Base-by-base conservation (phyloP, 2,888 invertebrate species). In the Phaonia tiefii region DNA sequence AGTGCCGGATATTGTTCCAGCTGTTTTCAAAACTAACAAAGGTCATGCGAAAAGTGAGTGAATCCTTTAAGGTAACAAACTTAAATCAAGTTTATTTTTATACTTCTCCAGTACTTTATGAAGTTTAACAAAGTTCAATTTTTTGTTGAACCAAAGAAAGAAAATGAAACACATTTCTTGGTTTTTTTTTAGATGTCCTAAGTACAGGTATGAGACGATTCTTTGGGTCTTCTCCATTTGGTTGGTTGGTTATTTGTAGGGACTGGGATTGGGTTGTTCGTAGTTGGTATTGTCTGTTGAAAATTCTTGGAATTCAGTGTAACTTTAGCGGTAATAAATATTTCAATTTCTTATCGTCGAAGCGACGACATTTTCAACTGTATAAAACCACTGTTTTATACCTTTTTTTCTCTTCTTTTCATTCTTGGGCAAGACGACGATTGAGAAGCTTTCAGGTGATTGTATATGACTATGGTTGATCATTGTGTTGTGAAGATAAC, bases 291-390 rank as follows among this genome's bases (percentile, higher is more conserved):
- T 37, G 31, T 15, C 11, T 63, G 11, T 31, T 20, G 74, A 39
- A 56, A 75, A 75, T 81, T 81, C 81, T 37, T 39, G 78, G 81
- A 81, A 81, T 78, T 78, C 58, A 69, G 69, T 81, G 81, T 78
- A 81, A 81, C 81, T 78, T 81, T 75, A 81, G 81, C 81, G 75
- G 69, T 81, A 81, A 78, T 81, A 81, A 81, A 81, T 81, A 78
- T 78, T 81, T 78, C 81, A 81, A 78, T 75, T 71, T 80, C 80
- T 80, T 80, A 74, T 80, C 74, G 80, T 70, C 74, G 54, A 80
- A 76, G 65, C 72, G 80, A 76, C 73, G 80, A 80, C 80, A 77
- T 70, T 80, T 77, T 74, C 65, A 60, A 74, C 77, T 22, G 22
- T 22, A 20, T 22, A 22, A 51, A 25, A 54, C 25, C 54, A 25